phyloP scores from a whole-genome alignment of 1,140 invertebrate species.

The Anastrepha obliqua region DNA sequence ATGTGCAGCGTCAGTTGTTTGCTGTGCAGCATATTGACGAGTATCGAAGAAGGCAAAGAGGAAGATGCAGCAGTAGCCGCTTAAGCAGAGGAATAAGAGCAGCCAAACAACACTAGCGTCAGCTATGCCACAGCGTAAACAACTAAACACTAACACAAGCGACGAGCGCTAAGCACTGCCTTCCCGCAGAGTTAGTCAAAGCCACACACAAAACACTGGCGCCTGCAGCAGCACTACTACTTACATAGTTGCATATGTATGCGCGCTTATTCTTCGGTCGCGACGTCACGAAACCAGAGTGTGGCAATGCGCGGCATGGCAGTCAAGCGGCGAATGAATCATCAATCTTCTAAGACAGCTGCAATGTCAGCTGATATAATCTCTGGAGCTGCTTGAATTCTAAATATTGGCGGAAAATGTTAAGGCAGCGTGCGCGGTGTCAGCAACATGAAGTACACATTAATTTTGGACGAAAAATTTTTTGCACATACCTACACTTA shows the following conservation, averaged over 20 bases:
- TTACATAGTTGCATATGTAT: background rate
- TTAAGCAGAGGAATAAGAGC: background rate
- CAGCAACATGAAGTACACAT: background rate
- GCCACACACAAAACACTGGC: background rate
- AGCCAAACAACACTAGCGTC: background rate
- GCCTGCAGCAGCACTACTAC: background rate
- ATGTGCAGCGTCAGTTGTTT: conserved; percentile 10
- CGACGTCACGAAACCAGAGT: background rate
- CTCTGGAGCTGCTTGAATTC: conserved; percentile 38
- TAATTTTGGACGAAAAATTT: background rate
- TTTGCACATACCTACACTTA: background rate
- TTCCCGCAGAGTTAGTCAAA: conserved; percentile 32
- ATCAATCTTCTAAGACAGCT: conserved; percentile 46
- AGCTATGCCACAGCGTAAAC: background rate
- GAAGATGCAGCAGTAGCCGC: background rate
- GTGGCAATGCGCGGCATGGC: background rate
- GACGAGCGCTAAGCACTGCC: conserved; percentile 20
- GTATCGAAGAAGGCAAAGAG: background rate
- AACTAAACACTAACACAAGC: background rate
- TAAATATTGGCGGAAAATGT: conserved; percentile 45
- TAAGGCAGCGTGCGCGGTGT: background rate
- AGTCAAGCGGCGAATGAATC: background rate
- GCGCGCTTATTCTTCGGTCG: background rate
- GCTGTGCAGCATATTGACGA: conserved; percentile 30
- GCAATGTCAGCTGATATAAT: conserved; percentile 37